Evolutionary conservation across 2,888 invertebrate species (phyloP).

Genomic region (Thymelicus lineola): DNA sequence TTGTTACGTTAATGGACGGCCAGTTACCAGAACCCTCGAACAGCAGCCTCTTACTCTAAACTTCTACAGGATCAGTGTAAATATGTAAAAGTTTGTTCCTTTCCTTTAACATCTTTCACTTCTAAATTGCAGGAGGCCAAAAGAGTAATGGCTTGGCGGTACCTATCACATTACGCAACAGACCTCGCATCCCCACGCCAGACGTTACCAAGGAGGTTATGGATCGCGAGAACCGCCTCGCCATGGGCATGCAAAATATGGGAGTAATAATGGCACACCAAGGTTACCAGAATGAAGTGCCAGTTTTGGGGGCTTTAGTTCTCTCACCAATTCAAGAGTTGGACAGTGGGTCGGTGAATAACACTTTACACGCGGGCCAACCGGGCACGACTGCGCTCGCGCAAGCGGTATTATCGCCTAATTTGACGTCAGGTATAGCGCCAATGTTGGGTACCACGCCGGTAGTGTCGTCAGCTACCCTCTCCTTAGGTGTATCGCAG

Average conservation of each 20-base stretch:
- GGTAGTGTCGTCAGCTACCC: constrained; percentile 77
- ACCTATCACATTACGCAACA: constrained; percentile 89
- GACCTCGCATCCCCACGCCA: constrained; percentile 95
- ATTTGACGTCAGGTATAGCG: constrained; percentile 73
- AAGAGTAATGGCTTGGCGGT: constrained; percentile 89
- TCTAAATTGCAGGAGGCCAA: constrained; percentile 81
- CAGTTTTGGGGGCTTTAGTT: constrained; percentile 90
- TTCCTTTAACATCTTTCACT: not conserved
- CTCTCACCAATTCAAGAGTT: constrained; percentile 94
- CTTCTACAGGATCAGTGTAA: too few relatives aligned
- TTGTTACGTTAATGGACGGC: too few relatives aligned
- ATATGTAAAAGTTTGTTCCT: too few relatives aligned
- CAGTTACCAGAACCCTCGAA: too few relatives aligned
- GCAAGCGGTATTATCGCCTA: constrained; percentile 90
- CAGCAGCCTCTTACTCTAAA: too few relatives aligned
- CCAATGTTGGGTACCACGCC: constrained; percentile 78
- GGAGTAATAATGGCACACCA: constrained; percentile 90
- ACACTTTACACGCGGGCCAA: constrained; percentile 89
- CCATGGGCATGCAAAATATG: constrained; percentile 81
- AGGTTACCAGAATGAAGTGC: constrained; percentile 87
- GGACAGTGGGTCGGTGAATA: constrained; percentile 91
- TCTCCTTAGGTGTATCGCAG: constrained; percentile 86
- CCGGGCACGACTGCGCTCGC: constrained; percentile 92
- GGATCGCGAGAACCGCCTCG: constrained; percentile 88
- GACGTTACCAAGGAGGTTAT: constrained; percentile 93